phyloP scores from a whole-genome alignment of 2,113 vertebrate species.

The Morone chrysops region DNA sequence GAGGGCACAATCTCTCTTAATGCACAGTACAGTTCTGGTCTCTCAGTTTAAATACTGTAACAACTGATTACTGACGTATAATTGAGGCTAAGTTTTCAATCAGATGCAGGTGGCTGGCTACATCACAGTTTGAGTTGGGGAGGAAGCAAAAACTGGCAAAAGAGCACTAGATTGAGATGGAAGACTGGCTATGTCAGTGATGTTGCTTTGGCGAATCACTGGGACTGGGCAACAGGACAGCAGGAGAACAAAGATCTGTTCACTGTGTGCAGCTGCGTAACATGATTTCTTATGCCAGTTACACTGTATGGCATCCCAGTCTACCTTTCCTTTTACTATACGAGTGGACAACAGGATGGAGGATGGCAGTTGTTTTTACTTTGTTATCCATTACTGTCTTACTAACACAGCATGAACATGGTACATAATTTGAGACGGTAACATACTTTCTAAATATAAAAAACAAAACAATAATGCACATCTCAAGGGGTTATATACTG shows the following conservation, averaged over 20 bases:
- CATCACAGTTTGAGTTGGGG: conserved; percentile 45
- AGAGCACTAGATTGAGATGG: conserved; percentile 57
- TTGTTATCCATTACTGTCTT: conserved; percentile 1
- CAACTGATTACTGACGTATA: conserved; percentile 52
- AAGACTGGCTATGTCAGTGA: conserved; percentile 45
- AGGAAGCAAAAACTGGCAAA: conserved; percentile 49
- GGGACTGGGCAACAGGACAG: conserved; percentile 48
- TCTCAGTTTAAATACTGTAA: conserved; percentile 23
- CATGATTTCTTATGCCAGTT: conserved; percentile 31
- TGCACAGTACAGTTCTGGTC: background rate
- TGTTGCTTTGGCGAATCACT: conserved; percentile 49
- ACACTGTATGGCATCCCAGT: conserved; percentile 34
- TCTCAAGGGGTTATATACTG: conserved; percentile 14
- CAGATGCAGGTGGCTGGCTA: conserved; percentile 47
- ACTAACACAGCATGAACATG: background rate
- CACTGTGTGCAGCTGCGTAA: conserved; percentile 49
- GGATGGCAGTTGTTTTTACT: conserved; percentile 30
- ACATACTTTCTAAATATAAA: background rate
- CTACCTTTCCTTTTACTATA: conserved; percentile 25
- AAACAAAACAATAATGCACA: background rate
- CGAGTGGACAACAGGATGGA: conserved; percentile 21
- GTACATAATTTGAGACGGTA: background rate
- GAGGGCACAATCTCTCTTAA: background rate
- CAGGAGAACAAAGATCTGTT: conserved; percentile 50
- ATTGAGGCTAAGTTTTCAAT: conserved; percentile 73